Conservation (phyloP, 2,888 invertebrate genomes). For the Mamestra brassicae region DNA sequence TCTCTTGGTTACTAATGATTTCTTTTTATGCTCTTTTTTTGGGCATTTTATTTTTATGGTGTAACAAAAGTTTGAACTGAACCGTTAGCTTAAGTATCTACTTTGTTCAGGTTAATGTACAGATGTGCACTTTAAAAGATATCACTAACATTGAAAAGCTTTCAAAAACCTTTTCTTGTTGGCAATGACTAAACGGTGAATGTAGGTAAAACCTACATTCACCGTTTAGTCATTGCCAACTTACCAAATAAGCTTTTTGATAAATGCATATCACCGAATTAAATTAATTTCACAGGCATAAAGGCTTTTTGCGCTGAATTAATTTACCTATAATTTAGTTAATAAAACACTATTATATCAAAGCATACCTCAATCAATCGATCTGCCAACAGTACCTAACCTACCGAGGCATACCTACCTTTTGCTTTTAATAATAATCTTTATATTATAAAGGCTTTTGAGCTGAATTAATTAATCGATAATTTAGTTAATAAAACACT, state of each 20-base stretch:
- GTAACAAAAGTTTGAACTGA: slow-evolving; percentile 24
- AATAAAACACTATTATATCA: background rate
- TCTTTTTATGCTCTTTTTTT: background rate
- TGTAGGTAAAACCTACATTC: background rate
- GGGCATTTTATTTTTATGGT: slow-evolving; percentile 25
- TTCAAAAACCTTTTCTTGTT: background rate
- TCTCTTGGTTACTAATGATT: slow-evolving; percentile 16
- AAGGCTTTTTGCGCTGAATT: background rate
- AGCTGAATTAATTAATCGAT: background rate
- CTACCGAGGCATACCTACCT: background rate
- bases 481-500: background rate
- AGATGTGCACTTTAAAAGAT: background rate
- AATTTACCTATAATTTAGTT: background rate
- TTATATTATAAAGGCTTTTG: background rate
- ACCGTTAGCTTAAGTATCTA: slow-evolving; percentile 19
- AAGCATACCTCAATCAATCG: no score
- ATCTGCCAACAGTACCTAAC: background rate
- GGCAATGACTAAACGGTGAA: no score
- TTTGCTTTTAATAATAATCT: no score
- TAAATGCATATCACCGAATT: background rate
- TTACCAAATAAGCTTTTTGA: slow-evolving; percentile 1
- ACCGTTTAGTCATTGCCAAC: background rate
- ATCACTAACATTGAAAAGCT: background rate
- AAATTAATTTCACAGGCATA: background rate
- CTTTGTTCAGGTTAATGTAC: slow-evolving; percentile 14